Percentiles rank a stretch among this genome's conserved stretches.
Evolutionary conservation across 37 sponge, comb jelly and placozoan genomes (phyloP).

Genomic region (Cliona cf. orientalis): DNA sequence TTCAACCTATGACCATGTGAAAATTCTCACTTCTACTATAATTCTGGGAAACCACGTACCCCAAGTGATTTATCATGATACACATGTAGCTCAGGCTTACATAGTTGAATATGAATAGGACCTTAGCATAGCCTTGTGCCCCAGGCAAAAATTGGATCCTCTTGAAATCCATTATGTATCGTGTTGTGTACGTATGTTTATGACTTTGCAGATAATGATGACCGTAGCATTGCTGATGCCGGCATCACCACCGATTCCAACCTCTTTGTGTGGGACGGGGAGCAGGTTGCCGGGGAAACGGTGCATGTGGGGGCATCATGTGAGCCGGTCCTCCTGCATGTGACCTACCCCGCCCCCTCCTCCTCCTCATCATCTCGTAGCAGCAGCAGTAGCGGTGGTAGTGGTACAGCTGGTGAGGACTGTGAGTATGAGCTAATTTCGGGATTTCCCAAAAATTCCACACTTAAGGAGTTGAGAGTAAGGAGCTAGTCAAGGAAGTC

Average conservation of each 20-base stretch:
- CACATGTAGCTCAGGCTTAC: too few relatives aligned
- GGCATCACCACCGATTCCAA: slow-evolving; percentile 44
- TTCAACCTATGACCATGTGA: neutral
- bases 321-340: slow-evolving; percentile 74
- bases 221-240: neutral
- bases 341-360: slow-evolving; percentile 52
- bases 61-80: too few relatives aligned
- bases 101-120: too few relatives aligned
- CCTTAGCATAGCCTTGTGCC: too few relatives aligned
- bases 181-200: neutral
- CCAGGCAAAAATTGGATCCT: too few relatives aligned
- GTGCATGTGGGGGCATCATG: slow-evolving; percentile 31
- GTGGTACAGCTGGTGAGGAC: too few relatives aligned
- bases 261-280: slow-evolving; percentile 75
- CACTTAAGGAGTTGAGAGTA: slow-evolving; percentile 60
- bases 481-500: neutral
- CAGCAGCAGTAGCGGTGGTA: neutral
- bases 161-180: neutral
- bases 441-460: slow-evolving; percentile 53
- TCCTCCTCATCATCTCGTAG: neutral
- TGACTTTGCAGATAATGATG: slow-evolving; percentile 21
- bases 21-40: neutral
- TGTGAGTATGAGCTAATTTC: slow-evolving; percentile 20
- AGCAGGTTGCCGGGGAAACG: slow-evolving; percentile 44
- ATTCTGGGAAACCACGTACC: too few relatives aligned